Evolutionary conservation across 2,888 invertebrate species (phyloP), one percentile per base, ranked within the genome.

Genomic region (Diploptera punctata): DNA sequence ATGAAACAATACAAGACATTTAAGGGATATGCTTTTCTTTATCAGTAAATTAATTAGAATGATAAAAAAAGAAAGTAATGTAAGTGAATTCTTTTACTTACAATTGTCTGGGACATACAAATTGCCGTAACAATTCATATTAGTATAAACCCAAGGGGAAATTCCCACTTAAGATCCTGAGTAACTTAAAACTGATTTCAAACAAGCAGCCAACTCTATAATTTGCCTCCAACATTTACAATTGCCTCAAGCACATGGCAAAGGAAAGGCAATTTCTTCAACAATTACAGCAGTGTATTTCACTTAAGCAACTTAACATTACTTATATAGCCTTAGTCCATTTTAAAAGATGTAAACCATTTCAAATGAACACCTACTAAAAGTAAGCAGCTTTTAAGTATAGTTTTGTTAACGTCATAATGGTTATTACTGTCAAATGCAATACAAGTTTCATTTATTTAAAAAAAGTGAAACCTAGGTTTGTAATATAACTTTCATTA

Each of bases 321-420:
- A 29, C 57, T 16, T 26, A 57, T 16, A 57, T 57, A 57, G 57
- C n/a, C 26, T 13, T n/a, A 57, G 57, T 57, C 26, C 16, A 31
- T 29, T 57, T 29, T 31, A n/a, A 29, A 57, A 29, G 57, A 29
- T n/a, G 3, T 24, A n/a, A 57, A 29, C 29, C 13, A 21, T 24
- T 24, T 0, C 13, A 54, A 33, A 33, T 10, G 33, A 33, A 54
- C 24, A 54, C 24, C 26, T 54, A 57, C 26, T 16, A 47, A 57
- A 29, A n/a, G 7, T 7, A 1, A 57, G n/a, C 5, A 16, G 7
- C n/a, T n/a, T 43, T 44, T 65, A 65, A 65, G 47, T 65, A 65
- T 29, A 65, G 26, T 44, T 65, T 65, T 47, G 65, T 47, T 44
- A 65, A 26, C 44, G 10, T 65, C 26, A 47, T n/a, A 16, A 44